phyloP scores from a whole-genome alignment of 2,888 invertebrate genomes.

The Furcula furcula region DNA sequence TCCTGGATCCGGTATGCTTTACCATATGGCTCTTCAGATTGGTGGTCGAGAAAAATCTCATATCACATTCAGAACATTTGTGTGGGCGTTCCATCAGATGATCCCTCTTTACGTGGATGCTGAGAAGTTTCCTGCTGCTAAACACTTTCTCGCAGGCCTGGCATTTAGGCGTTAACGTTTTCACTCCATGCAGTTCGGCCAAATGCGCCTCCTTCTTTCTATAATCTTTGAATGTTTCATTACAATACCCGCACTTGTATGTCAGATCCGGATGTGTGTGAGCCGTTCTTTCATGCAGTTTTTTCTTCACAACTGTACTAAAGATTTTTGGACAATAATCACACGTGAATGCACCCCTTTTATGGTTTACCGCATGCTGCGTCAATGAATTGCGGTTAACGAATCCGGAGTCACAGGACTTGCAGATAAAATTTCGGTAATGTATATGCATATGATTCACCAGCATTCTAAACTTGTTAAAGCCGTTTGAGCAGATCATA shows the following conservation, averaged over 20 bases:
- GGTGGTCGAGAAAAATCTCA: conserved; percentile 32
- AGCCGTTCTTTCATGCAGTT: conserved; percentile 49
- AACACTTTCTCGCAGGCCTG: conserved; percentile 41
- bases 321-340: conserved; percentile 58
- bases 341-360: conserved; percentile 41
- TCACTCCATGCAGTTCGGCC: conserved; percentile 29
- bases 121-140: conserved; percentile 22
- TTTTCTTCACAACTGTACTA: conserved; percentile 52
- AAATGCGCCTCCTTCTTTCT: conserved; percentile 35
- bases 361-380: conserved; percentile 31
- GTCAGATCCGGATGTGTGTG: conserved; percentile 18
- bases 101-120: conserved; percentile 37
- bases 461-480: conserved; percentile 17
- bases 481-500: conserved; percentile 13
- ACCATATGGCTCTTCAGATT: conserved; percentile 57
- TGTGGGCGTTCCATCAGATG: conserved; percentile 32
- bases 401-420: conserved; percentile 35
- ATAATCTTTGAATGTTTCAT: conserved; percentile 39
- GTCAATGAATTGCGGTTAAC: conserved; percentile 32
- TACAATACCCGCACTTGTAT: conserved; percentile 42
- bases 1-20: conserved; percentile 61
- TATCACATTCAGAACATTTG: conserved; percentile 29
- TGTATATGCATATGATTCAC: conserved; percentile 50
- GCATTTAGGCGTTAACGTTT: conserved; percentile 24
- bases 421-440: conserved; percentile 42